phyloP scores from a whole-genome alignment of 1,140 invertebrate species.

The Helicoverpa armigera region DNA sequence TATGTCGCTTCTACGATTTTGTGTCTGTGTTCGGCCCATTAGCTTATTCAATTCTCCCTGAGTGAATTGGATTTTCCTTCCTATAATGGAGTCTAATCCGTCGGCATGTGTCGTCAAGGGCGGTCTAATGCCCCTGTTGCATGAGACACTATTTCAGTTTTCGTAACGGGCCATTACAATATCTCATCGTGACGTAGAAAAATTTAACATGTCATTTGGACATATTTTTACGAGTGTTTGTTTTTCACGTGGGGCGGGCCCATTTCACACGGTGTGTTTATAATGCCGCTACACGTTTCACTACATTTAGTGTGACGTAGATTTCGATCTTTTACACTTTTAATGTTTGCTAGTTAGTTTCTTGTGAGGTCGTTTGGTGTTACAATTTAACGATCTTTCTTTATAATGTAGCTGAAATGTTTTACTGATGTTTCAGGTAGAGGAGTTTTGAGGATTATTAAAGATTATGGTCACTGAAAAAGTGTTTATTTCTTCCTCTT shows the following conservation, averaged over 20 bases:
- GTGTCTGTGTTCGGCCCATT: conserved; percentile 70
- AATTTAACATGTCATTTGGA: conserved; percentile 85
- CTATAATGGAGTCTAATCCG: conserved; percentile 78
- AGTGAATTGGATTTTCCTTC: conserved; percentile 78
- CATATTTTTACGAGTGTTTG: conserved; percentile 81
- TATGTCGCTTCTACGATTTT: conserved; percentile 59
- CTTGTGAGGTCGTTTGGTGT: conserved; percentile 8
- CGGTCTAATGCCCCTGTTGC: conserved; percentile 75
- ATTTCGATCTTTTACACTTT: conserved; percentile 40
- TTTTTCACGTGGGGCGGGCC: conserved; percentile 80
- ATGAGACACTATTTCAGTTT: conserved; percentile 79
- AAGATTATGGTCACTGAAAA: too few relatives aligned
- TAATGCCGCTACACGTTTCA: conserved; percentile 63
- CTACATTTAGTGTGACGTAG: conserved; percentile 58
- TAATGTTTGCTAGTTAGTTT: conserved; percentile 32
- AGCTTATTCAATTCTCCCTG: conserved; percentile 80
- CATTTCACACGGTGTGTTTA: conserved; percentile 69
- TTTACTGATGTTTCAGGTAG: too few relatives aligned
- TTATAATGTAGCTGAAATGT: neutral
- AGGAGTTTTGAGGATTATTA: too few relatives aligned
- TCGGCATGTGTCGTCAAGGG: conserved; percentile 71
- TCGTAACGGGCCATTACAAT: conserved; percentile 85
- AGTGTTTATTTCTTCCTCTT: too few relatives aligned
- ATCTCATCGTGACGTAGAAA: conserved; percentile 85
- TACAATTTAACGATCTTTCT: neutral